Evolutionary conservation across 2,797 vertebrate species (phyloP).

Genomic region (Melanotaenia parkinsoni): DNA sequence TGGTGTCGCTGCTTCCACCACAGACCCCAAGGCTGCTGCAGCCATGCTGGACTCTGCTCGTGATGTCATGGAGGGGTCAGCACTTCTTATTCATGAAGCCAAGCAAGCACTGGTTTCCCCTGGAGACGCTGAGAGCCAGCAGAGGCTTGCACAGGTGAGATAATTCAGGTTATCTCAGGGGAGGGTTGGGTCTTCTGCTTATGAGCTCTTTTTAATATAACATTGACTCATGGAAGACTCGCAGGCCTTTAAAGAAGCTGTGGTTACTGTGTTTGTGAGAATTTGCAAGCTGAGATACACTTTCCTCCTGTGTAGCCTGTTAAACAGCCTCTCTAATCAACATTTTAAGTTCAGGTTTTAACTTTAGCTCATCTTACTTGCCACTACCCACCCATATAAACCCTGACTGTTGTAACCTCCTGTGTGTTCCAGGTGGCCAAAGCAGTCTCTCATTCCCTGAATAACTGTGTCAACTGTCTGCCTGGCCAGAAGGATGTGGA

Average conservation of each 20-base stretch:
- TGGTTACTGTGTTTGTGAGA: neutral
- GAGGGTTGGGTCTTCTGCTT: neutral
- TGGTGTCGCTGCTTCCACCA: constrained; percentile 92
- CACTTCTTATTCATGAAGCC: constrained; percentile 95
- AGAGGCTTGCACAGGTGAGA: constrained; percentile 95
- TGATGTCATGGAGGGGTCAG: constrained; percentile 98
- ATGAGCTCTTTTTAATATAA: constrained; percentile 6
- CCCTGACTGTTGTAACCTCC: constrained; percentile 6
- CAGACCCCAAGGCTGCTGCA: constrained; percentile 86
- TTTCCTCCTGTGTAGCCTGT: neutral
- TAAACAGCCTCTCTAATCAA: constrained; percentile 42
- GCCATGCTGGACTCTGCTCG: constrained; percentile 97
- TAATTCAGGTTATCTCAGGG: neutral
- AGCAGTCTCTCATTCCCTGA: constrained; percentile 96
- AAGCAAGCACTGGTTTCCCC: constrained; percentile 92
- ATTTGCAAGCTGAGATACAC: neutral
- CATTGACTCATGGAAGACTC: neutral
- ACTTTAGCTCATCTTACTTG: constrained; percentile 10
- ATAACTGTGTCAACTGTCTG: constrained; percentile 98
- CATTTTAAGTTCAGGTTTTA: constrained; percentile 41
- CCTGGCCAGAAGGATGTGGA: constrained; percentile 99
- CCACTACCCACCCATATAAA: constrained; percentile 16
- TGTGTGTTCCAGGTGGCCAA: constrained; percentile 90
- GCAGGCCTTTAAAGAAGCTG: neutral
- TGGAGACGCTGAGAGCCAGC: constrained; percentile 94